phyloP scores from a whole-genome alignment of 2,797 vertebrate genomes.

The Rhinichthys osculus region DNA sequence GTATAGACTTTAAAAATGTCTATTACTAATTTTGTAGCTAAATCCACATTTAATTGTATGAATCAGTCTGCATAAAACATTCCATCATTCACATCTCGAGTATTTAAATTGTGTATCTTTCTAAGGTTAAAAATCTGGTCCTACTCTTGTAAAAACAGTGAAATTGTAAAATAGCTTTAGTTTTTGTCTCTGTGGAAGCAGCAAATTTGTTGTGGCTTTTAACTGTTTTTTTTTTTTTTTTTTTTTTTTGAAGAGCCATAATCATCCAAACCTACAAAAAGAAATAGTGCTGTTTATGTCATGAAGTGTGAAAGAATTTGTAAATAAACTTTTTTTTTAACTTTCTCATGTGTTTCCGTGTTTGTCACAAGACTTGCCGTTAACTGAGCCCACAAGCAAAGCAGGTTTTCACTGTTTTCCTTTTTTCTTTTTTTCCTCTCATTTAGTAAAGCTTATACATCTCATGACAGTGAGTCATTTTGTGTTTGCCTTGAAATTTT shows the following conservation, averaged over 20 bases:
- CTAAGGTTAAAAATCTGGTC: conserved; percentile 31
- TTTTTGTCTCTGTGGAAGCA: conserved; percentile 24
- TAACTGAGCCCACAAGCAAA: conserved; percentile 10
- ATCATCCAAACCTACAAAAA: conserved; percentile 14
- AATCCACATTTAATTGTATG: conserved; percentile 19
- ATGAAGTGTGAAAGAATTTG: conserved; percentile 44
- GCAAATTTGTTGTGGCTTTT: conserved; percentile 6
- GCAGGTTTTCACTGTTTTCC: conserved; percentile 19
- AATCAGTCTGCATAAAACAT: conserved; percentile 19
- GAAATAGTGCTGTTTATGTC: conserved; percentile 33
- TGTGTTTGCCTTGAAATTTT: neutral
- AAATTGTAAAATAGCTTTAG: conserved; percentile 55
- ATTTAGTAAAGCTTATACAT: neutral
- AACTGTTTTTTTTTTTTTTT: neutral
- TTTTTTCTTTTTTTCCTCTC: neutral
- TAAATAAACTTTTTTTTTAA: conserved; percentile 61
- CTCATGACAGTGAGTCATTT: conserved; percentile 19
- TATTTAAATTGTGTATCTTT: conserved; percentile 8
- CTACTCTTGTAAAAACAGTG: conserved; percentile 46
- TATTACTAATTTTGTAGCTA: conserved; percentile 4
- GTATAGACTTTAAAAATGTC: neutral
- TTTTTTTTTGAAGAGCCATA: neutral
- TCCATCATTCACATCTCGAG: neutral
- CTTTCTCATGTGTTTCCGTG: neutral
- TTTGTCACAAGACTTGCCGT: conserved; percentile 2